Evolutionary conservation across 2,797 vertebrate genomes (phyloP), one percentile per base, ranked within the genome.

Genomic region (Phoxinus dragarum): DNA sequence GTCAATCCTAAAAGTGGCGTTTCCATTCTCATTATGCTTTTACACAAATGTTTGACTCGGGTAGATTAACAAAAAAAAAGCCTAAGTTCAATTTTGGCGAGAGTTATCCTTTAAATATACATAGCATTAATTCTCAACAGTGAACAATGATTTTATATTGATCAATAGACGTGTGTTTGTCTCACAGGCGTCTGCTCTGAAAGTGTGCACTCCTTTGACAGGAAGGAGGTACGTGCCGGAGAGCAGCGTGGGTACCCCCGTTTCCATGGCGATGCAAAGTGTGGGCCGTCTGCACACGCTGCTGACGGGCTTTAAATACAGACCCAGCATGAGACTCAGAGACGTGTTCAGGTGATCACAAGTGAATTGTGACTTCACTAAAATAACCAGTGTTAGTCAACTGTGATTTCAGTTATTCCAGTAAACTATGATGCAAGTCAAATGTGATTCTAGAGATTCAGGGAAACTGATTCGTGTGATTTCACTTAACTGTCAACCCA

Each of bases 211-310:
- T 2, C 97, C 97, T 7, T 96, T 98, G 40, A 97, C 96, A 0
- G 96, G 96, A 36, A 94, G 96, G 90, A 96, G 93, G 82, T 98
- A 96, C 3, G 74, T 96, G 17, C 96, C 96, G 72, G 96, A 93
- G 68, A 95, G 92, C 90, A 91, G 91, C 0, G 91, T 94, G 34
- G 92, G 92, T 44, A 97, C 96, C 2, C 97, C 97, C 0, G 90
- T 97, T 76, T 96, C 97, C 31, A 93, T 91, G 0, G 96, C 97
- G n/a, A 96, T 97, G 40, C 97, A 97, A 91, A 92, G 93, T 0
- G 93, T 94, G 0, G 93, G 93, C 0, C 93, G 93, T 1, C 97
- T 99, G 40, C 97, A 98, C 90, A 96, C 95, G 0, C 95, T 99
- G 92, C 93, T 99, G 88, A 94, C 95, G 0, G 98, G 98, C 17